Percentiles rank a stretch among this genome's conserved stretches.
These are phyloP conservation scores for Phaenicophaeus curvirostris DNA, from an alignment of 2,797 vertebrate genomes.

Conservation along the genomic window DNA sequence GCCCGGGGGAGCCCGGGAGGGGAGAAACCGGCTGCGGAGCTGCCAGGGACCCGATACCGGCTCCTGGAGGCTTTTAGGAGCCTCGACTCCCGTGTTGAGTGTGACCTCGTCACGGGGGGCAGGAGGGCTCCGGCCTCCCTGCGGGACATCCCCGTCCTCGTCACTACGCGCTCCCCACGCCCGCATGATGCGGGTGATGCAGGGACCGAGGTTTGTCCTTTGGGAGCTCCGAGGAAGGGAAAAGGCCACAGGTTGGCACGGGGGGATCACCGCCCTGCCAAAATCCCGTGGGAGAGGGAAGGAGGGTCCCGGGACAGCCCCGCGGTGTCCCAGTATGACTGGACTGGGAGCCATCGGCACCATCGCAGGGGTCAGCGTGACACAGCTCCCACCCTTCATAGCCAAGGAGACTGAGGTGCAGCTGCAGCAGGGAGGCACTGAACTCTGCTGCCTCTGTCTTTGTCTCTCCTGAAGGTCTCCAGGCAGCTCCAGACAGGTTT, in stretches of 20 bases:
- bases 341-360: neutral
- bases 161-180: neutral
- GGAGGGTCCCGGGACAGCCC: neutral
- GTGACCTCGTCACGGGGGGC: constrained; percentile 6
- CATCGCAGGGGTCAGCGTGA: accelerated
- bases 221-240: neutral
- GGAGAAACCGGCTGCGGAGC: neutral
- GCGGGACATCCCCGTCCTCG: neutral
- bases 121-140: neutral
- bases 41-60: neutral
- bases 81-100: neutral
- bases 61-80: neutral
- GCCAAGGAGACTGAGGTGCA: neutral
- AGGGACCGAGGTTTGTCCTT: neutral
- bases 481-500: neutral
- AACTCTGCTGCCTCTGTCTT: neutral
- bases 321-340: neutral
- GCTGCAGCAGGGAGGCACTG: neutral
- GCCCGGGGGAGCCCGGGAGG: neutral
- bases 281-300: neutral
- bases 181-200: neutral
- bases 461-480: neutral
- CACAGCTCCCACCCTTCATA: neutral
- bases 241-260: neutral
- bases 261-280: neutral